These are phyloP conservation scores for Cybosia mesomella DNA, from an alignment of 2,888 invertebrate species.

Conservation along the genomic window DNA sequence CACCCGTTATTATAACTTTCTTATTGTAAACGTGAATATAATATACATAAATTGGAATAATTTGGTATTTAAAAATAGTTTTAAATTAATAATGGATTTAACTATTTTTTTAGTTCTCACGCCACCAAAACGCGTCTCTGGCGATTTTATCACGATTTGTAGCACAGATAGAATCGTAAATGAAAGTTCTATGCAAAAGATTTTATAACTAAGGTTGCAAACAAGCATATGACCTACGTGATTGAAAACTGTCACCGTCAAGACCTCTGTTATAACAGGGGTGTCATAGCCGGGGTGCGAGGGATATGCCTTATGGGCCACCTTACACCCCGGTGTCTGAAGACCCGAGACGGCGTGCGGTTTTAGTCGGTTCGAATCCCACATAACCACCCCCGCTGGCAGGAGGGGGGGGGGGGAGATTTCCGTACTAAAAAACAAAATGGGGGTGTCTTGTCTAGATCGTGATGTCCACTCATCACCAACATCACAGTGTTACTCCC, in stretches of 20 bases:
- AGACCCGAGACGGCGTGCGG: too few species aligned
- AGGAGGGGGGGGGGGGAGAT: too few species aligned
- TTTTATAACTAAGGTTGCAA: background rate
- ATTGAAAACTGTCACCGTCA: background rate
- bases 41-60: slow-evolving; percentile 1
- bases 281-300: too few species aligned
- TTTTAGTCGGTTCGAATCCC: too few species aligned
- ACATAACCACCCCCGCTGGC: too few species aligned
- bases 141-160: background rate
- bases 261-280: too few species aligned
- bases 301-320: too few species aligned
- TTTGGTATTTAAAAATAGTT: background rate
- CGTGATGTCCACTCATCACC: too few species aligned
- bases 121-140: background rate
- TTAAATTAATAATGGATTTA: background rate
- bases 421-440: too few species aligned
- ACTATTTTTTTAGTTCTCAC: background rate
- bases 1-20: background rate
- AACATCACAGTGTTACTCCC: too few species aligned
- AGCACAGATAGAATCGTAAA: background rate
- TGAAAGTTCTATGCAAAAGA: background rate
- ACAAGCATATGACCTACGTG: background rate
- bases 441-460: too few species aligned
- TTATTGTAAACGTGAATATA: background rate
- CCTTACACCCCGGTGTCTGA: too few species aligned